Conservation (phyloP, 1,140 invertebrate species). For the Hyphantria cunea region DNA sequence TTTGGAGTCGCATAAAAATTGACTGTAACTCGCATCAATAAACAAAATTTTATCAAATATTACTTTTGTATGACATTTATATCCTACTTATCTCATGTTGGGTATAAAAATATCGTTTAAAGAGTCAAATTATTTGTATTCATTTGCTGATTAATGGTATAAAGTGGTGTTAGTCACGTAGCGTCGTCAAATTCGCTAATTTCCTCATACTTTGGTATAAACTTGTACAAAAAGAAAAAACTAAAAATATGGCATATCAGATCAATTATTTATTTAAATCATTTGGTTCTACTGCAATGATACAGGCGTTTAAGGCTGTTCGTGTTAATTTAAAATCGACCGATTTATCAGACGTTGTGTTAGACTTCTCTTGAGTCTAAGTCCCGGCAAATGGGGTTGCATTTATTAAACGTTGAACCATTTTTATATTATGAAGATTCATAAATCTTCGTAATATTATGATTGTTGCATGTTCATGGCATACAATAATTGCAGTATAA, state of each 20-base stretch:
- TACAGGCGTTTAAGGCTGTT: too few species aligned
- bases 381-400: constrained; percentile 28
- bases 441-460: too few species aligned
- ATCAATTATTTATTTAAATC: constrained; percentile 49
- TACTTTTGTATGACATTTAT: constrained; percentile 68
- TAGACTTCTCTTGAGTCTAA: constrained; percentile 40
- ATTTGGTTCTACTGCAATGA: too few species aligned
- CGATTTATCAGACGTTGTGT: constrained; percentile 50
- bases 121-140: too few species aligned
- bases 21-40: constrained; percentile 62
- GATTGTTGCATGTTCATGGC: too few species aligned
- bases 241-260: constrained; percentile 37
- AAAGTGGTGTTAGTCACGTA: too few species aligned
- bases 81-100: constrained; percentile 40
- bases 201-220: too few species aligned
- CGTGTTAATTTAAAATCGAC: constrained; percentile 45
- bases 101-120: too few species aligned
- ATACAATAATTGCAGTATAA: too few species aligned
- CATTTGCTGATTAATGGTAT: too few species aligned
- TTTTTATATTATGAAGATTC: constrained; percentile 26
- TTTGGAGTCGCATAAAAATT: background rate
- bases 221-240: constrained; percentile 17
- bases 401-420: constrained; percentile 24
- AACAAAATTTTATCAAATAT: constrained; percentile 70
- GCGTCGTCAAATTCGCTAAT: constrained; percentile 53